Evolutionary conservation across 2,888 invertebrate genomes (phyloP).

Genomic region (Chouioia cunea): DNA sequence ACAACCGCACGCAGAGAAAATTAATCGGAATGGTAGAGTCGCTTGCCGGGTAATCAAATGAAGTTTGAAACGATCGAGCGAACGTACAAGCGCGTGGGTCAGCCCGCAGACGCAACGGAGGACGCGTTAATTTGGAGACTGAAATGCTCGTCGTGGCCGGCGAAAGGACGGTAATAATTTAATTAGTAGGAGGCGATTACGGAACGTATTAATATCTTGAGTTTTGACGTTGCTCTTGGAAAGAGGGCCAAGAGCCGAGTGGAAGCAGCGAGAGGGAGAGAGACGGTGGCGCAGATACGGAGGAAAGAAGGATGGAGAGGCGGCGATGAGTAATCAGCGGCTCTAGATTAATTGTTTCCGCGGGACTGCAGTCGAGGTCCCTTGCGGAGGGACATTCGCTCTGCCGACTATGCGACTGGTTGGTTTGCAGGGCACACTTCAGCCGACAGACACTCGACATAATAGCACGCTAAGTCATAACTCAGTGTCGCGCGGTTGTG

Average conservation of each 20-base stretch:
- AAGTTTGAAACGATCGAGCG: too few relatives aligned
- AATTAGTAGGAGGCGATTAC: constrained; percentile 48
- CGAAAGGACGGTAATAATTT: constrained; percentile 44
- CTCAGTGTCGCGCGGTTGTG: constrained; percentile 48
- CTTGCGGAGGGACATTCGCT: not conserved
- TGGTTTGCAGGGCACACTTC: constrained; percentile 46
- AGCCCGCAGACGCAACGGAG: too few relatives aligned
- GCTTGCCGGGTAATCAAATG: too few relatives aligned
- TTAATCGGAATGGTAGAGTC: too few relatives aligned
- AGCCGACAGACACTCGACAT: constrained; percentile 54
- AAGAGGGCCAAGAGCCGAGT: constrained; percentile 39
- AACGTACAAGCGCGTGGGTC: too few relatives aligned
- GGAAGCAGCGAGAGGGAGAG: constrained; percentile 25
- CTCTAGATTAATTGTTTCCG: constrained; percentile 67
- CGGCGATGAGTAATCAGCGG: constrained; percentile 63
- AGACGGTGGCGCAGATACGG: constrained; percentile 6
- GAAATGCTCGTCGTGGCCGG: too few relatives aligned
- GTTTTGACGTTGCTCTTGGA: constrained; percentile 63
- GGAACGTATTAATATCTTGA: constrained; percentile 68
- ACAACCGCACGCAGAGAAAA: too few relatives aligned
- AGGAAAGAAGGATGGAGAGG: constrained; percentile 9
- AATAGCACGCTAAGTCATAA: constrained; percentile 54
- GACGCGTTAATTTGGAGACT: too few relatives aligned
- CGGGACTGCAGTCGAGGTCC: constrained; percentile 50
- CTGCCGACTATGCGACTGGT: constrained; percentile 32